Evolutionary conservation across 2,888 invertebrate genomes (phyloP), one percentile per base, ranked within the genome.

Genomic region (Microctonus brassicae): DNA sequence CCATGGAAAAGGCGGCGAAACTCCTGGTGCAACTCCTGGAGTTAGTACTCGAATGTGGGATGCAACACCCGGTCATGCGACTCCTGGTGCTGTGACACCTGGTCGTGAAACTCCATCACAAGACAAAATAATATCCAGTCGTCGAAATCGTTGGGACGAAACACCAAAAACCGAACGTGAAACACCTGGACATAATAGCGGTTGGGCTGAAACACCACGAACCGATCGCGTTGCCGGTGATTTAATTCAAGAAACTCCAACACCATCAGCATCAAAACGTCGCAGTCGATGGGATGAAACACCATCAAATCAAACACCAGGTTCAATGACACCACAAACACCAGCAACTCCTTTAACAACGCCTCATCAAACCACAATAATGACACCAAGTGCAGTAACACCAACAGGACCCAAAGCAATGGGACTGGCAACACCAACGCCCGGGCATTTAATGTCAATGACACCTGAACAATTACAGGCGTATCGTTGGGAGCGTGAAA

Each of bases 201-300:
- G 99, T 1, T 99, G 99, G 99, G 99, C 99, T 17, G 99, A 99
- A 89, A 99, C 99, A 0, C 99, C 99, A 0, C 93, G 97, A 74
- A 97, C 98, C 0, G 98, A 98, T 86, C 92, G 98, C 69, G 93
- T 94, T 3, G 91, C 92, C 0, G 93, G 92, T 11, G 94, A 95
- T 82, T 89, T 93, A 17, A 94, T 95, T 65, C 94, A 97, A 82
- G 97, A 97, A 88, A 96, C 97, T 0, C 97, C 98, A 0, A 98
- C 98, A 0, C 97, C 98, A 0, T 95, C 97, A 36, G 94, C 96
- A 0, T 96, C 97, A 66, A 99, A 99, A 88, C 91, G 99, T 0
- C 92, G 98, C 69, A 97, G 98, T 70, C 93, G 99, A 75, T 99
- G 99, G 99, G 99, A 99, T 88, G 98, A 99, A 88, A 99, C 99